Conservation (phyloP, 2,113 vertebrate genomes). For the Boulengeromyrus knoepffleri region DNA sequence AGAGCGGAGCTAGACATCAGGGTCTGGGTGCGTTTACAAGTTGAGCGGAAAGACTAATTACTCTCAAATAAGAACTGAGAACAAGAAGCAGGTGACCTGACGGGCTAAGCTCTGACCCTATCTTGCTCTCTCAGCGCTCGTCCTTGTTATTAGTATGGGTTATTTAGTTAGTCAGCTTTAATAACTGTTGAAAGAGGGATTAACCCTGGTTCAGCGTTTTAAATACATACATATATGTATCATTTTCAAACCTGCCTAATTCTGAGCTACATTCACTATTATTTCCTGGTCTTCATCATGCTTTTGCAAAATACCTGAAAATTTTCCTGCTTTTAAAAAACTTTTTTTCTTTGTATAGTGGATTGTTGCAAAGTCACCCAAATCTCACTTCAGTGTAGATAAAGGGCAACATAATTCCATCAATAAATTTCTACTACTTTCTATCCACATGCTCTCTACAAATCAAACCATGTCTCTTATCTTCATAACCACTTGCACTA, state of each 20-base stretch:
- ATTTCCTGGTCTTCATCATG: not conserved
- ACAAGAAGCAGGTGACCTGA: not conserved
- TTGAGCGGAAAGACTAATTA: not conserved
- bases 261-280: not conserved
- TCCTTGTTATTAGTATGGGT: not conserved
- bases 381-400: not conserved
- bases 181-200: not conserved
- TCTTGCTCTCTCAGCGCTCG: not conserved
- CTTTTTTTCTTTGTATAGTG: not conserved
- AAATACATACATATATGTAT: not conserved
- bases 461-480: not conserved
- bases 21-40: not conserved
- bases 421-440: not conserved
- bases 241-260: not conserved
- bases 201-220: not conserved
- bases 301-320: not conserved
- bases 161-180: not conserved
- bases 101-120: not conserved
- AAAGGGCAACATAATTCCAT: not conserved
- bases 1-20: not conserved
- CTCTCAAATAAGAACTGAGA: not conserved
- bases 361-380: not conserved
- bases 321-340: not conserved
- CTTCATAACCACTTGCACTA: too few species aligned
- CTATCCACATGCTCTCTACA: not conserved